A percentile compares a stretch with the other conserved stretches of the same genome.
Evolutionary conservation across 2,113 vertebrate genomes (phyloP).

Genomic region (Rhea pennata): DNA sequence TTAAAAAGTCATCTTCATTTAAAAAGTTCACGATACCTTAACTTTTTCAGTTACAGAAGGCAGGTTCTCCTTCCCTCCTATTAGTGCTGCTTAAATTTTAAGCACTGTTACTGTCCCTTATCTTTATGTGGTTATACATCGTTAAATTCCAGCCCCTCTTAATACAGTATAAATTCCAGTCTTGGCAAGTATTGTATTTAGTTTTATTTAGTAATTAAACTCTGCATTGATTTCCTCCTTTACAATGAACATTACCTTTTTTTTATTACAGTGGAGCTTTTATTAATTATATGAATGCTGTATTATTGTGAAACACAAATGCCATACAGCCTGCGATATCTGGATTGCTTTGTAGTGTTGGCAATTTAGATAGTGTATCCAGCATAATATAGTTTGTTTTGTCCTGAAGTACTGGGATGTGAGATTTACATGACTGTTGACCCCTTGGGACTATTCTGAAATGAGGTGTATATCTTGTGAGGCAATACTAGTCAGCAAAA

Average conservation of each 20-base stretch:
- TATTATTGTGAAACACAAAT: background rate
- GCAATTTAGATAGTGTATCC: background rate
- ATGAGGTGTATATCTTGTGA: background rate
- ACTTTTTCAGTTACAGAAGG: background rate
- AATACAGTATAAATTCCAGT: background rate
- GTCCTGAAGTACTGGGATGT: background rate
- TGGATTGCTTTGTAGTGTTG: background rate
- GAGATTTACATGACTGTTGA: background rate
- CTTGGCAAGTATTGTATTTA: background rate
- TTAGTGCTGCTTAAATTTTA: background rate
- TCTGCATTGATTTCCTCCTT: background rate
- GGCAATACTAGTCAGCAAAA: background rate
- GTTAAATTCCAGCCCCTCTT: background rate
- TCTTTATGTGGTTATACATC: background rate
- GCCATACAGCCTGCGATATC: background rate
- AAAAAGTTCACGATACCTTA: background rate
- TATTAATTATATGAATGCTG: background rate
- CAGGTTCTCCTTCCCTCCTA: background rate
- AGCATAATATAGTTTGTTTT: background rate
- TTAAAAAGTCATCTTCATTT: background rate
- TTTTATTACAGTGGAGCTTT: background rate
- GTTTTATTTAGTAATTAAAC: conserved; percentile 15
- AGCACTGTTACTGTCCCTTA: background rate
- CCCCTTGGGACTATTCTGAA: background rate
- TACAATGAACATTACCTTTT: background rate